Evolutionary conservation across 1,140 invertebrate genomes (phyloP), one percentile per base, ranked within the genome.

Genomic region (Atopsyche davidsoni): DNA sequence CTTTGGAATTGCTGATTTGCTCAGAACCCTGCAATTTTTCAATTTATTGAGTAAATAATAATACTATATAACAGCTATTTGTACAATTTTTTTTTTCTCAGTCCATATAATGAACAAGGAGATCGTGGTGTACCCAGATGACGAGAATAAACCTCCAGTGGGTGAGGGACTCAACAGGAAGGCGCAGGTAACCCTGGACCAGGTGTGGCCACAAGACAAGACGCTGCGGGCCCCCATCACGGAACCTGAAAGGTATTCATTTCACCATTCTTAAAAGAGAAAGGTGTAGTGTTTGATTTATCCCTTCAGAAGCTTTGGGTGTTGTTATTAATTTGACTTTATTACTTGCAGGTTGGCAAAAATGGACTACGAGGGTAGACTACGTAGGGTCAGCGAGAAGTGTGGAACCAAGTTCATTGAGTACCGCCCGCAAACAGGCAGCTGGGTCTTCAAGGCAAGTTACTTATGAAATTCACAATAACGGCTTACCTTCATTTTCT

Each of bases 201-300:
- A 88, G 58, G 91, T 99, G 2, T 99, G 92, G 89, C 96, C 96
- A 0, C 72, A 82, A 13, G 90, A 96, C 66, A 96, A 95, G 72
- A 82, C 82, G 1, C 81, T 82, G 19, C 81, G 85, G 16, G 75
- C 83, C 46, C 79, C 85, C 1, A 89, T 98, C 18, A 92, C 84
- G 40, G 87, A 91, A 65, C 79, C 87, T 0, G 77, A 86, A 17
- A 79, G 86, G 57, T 71, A 22, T 31, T 32, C n/a, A 28, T n/a
- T 28, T 28, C n/a, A 7, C 6, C 18, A 18, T 40, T 18, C 18
- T 40, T 40, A 40, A 9, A 17, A 22, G 1, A 1, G 4, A 24
- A 22, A 22, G 21, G 4, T 16, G 14, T 14, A 13, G 2, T 13
- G 35, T n/a, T 2, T 13, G 35, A 16, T n/a, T n/a, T n/a, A n/a